Percentiles rank a stretch among this genome's conserved stretches.
These are phyloP conservation scores for Mnemiopsis leidyi DNA, from an alignment of 37 sponge, comb jelly and placozoan species.

Conservation along the genomic window DNA sequence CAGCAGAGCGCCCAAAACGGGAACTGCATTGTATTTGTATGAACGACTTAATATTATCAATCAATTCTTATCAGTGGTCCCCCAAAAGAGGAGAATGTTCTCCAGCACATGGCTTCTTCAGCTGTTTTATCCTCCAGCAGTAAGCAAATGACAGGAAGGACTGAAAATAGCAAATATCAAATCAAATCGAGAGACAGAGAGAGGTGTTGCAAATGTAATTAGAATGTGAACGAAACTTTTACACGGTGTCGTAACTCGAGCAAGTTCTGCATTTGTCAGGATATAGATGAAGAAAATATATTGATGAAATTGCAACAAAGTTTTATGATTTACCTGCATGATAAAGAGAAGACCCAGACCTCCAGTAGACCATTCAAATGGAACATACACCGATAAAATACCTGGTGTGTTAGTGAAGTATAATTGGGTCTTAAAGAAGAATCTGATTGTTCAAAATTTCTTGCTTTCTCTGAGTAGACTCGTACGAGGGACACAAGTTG, in stretches of 20 bases:
- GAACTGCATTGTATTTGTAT: too few species aligned
- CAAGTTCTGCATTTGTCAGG: background rate
- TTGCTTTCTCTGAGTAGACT: too few species aligned
- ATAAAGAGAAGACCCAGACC: background rate
- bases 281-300: background rate
- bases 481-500: too few species aligned
- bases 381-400: background rate
- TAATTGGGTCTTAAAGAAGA: too few species aligned
- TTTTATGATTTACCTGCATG: background rate
- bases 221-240: too few species aligned
- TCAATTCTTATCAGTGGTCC: too few species aligned
- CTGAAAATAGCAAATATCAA: background rate
- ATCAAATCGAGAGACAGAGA: too few species aligned
- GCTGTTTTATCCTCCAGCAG: background rate
- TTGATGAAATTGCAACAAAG: background rate
- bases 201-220: too few species aligned
- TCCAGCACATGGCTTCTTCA: background rate
- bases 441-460: too few species aligned
- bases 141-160: background rate
- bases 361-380: conserved; percentile 4
- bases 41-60: too few species aligned
- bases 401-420: too few species aligned
- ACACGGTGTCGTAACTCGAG: background rate
- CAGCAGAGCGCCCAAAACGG: too few species aligned
- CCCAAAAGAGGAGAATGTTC: background rate